A percentile compares a stretch with the other conserved stretches of the same genome.
Conservation (phyloP, 2,113 vertebrate genomes). For the Nymphicus hollandicus region DNA sequence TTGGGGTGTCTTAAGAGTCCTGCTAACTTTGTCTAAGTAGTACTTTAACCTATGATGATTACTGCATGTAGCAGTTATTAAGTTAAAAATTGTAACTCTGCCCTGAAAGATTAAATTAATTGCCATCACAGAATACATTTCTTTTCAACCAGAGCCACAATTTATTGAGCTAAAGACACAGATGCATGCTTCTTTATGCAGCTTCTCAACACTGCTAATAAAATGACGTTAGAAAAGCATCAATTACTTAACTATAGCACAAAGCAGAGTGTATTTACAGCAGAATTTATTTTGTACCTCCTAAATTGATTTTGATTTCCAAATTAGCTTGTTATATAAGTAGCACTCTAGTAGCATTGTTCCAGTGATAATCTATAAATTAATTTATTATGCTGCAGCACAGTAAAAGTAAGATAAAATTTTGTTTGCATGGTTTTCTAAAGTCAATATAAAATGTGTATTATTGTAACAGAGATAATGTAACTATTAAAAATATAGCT, state of each 20-base stretch:
- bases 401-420: neutral
- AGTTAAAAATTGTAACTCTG: neutral
- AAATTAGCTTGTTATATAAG: neutral
- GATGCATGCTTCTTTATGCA: neutral
- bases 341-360: neutral
- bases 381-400: neutral
- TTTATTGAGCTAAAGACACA: neutral
- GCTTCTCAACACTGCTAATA: neutral
- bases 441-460: neutral
- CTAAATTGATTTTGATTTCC: neutral
- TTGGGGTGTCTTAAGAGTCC: neutral
- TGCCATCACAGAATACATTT: neutral
- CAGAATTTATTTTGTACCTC: neutral
- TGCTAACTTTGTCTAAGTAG: neutral
- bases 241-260: neutral
- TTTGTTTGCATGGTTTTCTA: neutral
- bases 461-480: neutral
- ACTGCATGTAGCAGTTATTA: neutral
- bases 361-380: neutral
- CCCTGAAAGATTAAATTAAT: neutral
- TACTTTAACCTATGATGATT: neutral
- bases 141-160: neutral
- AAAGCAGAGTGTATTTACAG: neutral
- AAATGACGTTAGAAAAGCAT: neutral
- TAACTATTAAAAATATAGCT: neutral